These are phyloP conservation scores for Panorpa germanica DNA, from an alignment of 2,888 invertebrate genomes.

Conservation along the genomic window DNA sequence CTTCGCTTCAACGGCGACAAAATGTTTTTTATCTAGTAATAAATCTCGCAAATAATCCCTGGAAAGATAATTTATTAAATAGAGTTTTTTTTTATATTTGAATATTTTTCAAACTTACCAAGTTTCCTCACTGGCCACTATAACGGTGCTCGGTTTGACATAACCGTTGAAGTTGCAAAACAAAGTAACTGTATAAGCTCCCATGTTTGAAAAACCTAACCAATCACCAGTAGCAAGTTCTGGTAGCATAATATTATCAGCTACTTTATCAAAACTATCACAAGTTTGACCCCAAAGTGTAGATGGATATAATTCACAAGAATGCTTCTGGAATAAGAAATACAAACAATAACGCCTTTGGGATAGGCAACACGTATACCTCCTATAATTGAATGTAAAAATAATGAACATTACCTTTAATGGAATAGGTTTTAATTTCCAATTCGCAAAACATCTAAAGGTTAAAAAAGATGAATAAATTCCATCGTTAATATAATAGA, in stretches of 20 bases:
- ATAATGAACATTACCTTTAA: slow-evolving; percentile 15
- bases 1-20: no score
- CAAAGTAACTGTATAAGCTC: slow-evolving; percentile 77
- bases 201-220: slow-evolving; percentile 81
- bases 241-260: slow-evolving; percentile 39
- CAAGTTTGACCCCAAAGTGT: slow-evolving; percentile 95
- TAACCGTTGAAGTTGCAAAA: slow-evolving; percentile 85
- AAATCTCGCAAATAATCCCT: no score
- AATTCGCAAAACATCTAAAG: slow-evolving; percentile 82
- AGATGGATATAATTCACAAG: slow-evolving; percentile 30
- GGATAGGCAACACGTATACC: no score
- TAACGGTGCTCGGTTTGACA: slow-evolving; percentile 54
- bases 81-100: no score
- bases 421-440: slow-evolving; percentile 40
- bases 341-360: no score
- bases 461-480: slow-evolving; percentile 97
- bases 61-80: no score
- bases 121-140: no score
- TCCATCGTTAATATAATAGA: slow-evolving; percentile 99
- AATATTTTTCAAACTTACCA: no score
- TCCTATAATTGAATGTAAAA: slow-evolving; percentile 1
- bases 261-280: slow-evolving; percentile 84
- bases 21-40: no score
- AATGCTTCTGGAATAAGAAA: slow-evolving; percentile 16
- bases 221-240: slow-evolving; percentile 66